phyloP scores from a whole-genome alignment of 53 echinoderm and acorn worm species.

The Pentamera pediparva region DNA sequence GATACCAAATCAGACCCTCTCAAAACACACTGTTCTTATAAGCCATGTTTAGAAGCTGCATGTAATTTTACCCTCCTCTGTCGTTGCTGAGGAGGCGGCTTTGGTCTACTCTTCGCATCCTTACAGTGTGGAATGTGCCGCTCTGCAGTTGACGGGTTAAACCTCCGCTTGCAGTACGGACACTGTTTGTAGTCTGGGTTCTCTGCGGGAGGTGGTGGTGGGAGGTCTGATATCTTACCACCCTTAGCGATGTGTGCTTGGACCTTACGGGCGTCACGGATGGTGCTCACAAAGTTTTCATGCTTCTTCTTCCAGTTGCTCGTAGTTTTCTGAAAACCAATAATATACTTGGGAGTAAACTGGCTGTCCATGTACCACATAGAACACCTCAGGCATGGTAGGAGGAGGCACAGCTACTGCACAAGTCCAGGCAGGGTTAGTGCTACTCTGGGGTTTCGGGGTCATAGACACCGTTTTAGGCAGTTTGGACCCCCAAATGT shows the following conservation, averaged over 20 bases:
- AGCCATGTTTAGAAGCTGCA: too few relatives aligned
- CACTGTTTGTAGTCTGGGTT: slow-evolving; percentile 83
- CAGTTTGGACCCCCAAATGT: too few relatives aligned
- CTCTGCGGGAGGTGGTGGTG: slow-evolving; percentile 68
- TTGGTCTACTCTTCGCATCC: slow-evolving; percentile 64
- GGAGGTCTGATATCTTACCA: slow-evolving; percentile 73
- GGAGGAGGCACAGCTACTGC: too few relatives aligned
- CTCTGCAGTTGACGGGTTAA: slow-evolving; percentile 67
- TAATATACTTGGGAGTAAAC: too few relatives aligned
- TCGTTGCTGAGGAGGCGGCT: slow-evolving; percentile 55
- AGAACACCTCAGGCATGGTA: too few relatives aligned
- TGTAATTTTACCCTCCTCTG: too few relatives aligned
- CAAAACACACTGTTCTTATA: too few relatives aligned
- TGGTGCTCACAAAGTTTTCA: slow-evolving; percentile 59
- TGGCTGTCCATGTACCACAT: too few relatives aligned
- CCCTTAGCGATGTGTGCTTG: slow-evolving; percentile 75
- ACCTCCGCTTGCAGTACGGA: slow-evolving; percentile 79
- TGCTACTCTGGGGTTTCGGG: too few relatives aligned
- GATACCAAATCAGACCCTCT: too few relatives aligned
- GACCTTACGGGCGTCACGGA: slow-evolving; percentile 63
- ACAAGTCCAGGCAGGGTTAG: too few relatives aligned
- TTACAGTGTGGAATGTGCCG: slow-evolving; percentile 82
- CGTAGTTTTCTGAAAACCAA: not conserved
- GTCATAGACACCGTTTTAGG: too few relatives aligned
- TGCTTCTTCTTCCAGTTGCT: slow-evolving; percentile 73